A percentile compares a stretch with the other conserved stretches of the same genome.
Evolutionary conservation across 2,113 vertebrate species (phyloP).

Genomic region (Australoheros scitulus): DNA sequence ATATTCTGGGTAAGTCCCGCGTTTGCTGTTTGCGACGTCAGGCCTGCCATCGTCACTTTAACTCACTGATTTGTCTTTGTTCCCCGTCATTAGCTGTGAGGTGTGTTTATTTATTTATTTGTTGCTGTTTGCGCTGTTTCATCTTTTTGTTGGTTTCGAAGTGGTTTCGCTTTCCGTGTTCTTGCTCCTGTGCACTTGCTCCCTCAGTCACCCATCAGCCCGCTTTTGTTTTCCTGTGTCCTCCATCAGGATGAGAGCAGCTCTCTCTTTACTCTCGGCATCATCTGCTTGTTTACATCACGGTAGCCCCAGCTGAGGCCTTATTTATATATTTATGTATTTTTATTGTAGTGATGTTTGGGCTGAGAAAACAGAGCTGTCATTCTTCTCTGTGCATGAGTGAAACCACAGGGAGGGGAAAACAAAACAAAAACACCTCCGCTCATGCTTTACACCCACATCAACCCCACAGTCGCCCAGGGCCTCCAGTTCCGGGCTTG

Average conservation of each 20-base stretch:
- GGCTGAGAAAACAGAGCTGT: not conserved
- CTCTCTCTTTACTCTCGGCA: not conserved
- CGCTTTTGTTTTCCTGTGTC: conserved; percentile 36
- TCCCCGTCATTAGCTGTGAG: not conserved
- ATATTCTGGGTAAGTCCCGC: conserved; percentile 95
- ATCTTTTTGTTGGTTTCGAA: not conserved
- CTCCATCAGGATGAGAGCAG: conserved; percentile 11
- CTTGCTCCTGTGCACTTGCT: conserved; percentile 47
- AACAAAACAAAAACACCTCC: not conserved
- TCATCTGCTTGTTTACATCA: conserved; percentile 10
- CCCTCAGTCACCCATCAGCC: conserved; percentile 12
- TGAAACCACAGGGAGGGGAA: not conserved
- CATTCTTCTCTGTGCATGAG: not conserved
- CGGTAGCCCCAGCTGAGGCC: not conserved
- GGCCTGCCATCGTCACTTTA: conserved; percentile 17
- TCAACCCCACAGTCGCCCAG: not conserved
- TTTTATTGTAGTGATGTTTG: not conserved
- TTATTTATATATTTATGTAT: not conserved
- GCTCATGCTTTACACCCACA: not conserved
- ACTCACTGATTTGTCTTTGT: not conserved
- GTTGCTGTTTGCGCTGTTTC: not conserved
- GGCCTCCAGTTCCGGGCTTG: not conserved
- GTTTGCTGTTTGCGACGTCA: not conserved
- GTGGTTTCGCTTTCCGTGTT: conserved; percentile 10
- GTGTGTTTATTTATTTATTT: not conserved